Conservation (phyloP, 1,140 invertebrate genomes). For the Pogonomyrmex barbatus region DNA sequence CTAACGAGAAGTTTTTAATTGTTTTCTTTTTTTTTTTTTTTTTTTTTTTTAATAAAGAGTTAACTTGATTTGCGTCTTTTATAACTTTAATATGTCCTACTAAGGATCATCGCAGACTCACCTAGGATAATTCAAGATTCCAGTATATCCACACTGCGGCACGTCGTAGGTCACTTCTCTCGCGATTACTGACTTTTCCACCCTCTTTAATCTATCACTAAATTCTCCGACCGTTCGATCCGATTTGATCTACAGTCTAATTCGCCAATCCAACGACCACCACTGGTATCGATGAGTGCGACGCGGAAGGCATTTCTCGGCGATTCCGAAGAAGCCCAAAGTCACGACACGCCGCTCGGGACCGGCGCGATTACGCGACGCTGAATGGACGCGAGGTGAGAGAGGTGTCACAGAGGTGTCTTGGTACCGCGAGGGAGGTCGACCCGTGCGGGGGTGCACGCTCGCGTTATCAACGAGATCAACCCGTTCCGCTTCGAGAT, state of each 20-base stretch:
- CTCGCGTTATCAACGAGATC: background rate
- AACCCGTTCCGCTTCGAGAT: constrained; percentile 26
- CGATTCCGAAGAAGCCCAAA: background rate
- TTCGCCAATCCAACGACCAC: background rate
- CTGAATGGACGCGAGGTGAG: background rate
- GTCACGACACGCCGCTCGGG: background rate
- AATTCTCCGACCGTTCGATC: background rate
- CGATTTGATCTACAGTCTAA: background rate
- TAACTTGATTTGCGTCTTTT: background rate
- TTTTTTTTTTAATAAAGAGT: background rate
- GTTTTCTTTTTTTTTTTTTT: background rate
- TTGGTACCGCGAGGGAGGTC: background rate
- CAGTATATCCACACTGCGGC: constrained; percentile 9
- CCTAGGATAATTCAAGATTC: constrained; percentile 3
- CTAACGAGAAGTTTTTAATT: background rate
- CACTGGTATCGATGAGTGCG: background rate
- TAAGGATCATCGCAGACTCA: constrained; percentile 8
- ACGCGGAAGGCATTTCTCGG: background rate
- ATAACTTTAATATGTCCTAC: no score
- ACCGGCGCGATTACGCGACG: background rate
- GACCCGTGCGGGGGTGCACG: background rate
- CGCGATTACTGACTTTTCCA: constrained; percentile 29
- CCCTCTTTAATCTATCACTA: background rate
- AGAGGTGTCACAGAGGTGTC: background rate
- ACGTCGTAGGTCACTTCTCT: constrained; percentile 28